Evolutionary conservation across 1,140 invertebrate genomes (phyloP), one percentile per base, ranked within the genome.

Genomic region (Hirudo medicinalis): DNA sequence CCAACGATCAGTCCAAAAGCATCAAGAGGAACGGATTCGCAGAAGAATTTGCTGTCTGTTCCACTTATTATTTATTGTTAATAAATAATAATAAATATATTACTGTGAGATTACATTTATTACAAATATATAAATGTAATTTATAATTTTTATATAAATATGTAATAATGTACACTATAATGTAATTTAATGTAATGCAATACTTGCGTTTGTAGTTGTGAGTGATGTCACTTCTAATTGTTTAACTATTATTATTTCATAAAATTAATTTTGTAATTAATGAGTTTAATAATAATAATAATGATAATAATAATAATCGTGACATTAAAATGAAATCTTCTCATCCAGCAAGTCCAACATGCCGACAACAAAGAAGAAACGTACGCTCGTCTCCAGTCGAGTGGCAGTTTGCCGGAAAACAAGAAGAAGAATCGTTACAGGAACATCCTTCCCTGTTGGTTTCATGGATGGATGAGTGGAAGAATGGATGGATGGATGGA

Each of bases 361-460:
- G 90, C 94, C 82, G 94, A 98, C 83, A 94, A 91, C 77, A 89
- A 94, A 75, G 91, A 96, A 84, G 84, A 36, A 2, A 29, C 94
- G 49, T 95, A 93, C 81, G 92, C 90, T n/a, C 93, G 92, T 79
- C 91, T 90, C 17, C 86, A 94, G 71, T 91, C 92, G 80, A 94
- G 97, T 82, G 96, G 96, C 27, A 89, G 91, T 72, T 89, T 90
- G 81, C 86, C 88, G n/a, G 93, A 97, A 82, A 98, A 98, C 85
- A 88, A 92, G 76, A 87, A 89, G 67, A 97, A 97, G 80, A 99
- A 99, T 85, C 86, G 96, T 81, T 99, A 97, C 80, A 96, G 96
- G 83, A 99, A 99, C 84, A 98, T 99, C 79, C 87, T 99, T 79
- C 96, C 96, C 74, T 99, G 90, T 91, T 86, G 95, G 82, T 90